A percentile compares a stretch with the other conserved stretches of the same genome.
Evolutionary conservation across 2,888 invertebrate species (phyloP).

Genomic region (Drepana falcataria): DNA sequence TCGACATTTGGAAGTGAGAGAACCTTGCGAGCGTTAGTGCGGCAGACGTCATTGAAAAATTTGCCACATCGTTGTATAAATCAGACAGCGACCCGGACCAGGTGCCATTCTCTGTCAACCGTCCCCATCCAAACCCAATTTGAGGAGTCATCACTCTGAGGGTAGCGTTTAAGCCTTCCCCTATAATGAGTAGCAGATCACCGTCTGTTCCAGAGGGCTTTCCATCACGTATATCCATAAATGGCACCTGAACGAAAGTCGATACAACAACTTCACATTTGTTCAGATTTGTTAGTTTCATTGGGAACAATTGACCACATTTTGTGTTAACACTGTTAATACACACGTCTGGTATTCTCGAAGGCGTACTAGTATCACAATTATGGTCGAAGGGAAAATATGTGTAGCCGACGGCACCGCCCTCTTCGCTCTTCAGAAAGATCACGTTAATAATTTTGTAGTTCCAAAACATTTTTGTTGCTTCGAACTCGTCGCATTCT

Average conservation of each 20-base stretch:
- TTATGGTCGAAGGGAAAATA: slow-evolving; percentile 37
- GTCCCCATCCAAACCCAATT: slow-evolving; percentile 49
- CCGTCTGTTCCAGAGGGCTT: slow-evolving; percentile 52
- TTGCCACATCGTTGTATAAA: slow-evolving; percentile 47
- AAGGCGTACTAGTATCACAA: slow-evolving; percentile 39
- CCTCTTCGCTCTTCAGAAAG: slow-evolving; percentile 31
- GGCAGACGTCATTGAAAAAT: slow-evolving; percentile 61
- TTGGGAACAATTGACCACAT: slow-evolving; percentile 32
- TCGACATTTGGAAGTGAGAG: slow-evolving; percentile 49
- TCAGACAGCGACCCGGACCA: slow-evolving; percentile 64
- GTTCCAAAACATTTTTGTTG: slow-evolving; percentile 44
- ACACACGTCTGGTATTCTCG: slow-evolving; percentile 24
- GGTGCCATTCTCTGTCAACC: slow-evolving; percentile 36
- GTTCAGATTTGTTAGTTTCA: slow-evolving; percentile 47
- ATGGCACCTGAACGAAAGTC: slow-evolving; percentile 51
- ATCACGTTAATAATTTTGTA: slow-evolving; percentile 51
- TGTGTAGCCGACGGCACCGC: slow-evolving; percentile 35
- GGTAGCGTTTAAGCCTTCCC: slow-evolving; percentile 44
- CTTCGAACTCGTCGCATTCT: slow-evolving; percentile 45
- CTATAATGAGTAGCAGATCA: slow-evolving; percentile 44
- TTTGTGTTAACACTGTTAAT: slow-evolving; percentile 7
- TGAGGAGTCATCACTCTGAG: slow-evolving; percentile 45
- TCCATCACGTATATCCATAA: slow-evolving; percentile 42
- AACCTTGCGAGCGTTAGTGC: slow-evolving; percentile 46
- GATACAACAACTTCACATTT: slow-evolving; percentile 50